Percentiles rank a stretch among this genome's conserved stretches.
phyloP scores from a whole-genome alignment of 2,113 vertebrate genomes.

The Pheucticus melanocephalus region DNA sequence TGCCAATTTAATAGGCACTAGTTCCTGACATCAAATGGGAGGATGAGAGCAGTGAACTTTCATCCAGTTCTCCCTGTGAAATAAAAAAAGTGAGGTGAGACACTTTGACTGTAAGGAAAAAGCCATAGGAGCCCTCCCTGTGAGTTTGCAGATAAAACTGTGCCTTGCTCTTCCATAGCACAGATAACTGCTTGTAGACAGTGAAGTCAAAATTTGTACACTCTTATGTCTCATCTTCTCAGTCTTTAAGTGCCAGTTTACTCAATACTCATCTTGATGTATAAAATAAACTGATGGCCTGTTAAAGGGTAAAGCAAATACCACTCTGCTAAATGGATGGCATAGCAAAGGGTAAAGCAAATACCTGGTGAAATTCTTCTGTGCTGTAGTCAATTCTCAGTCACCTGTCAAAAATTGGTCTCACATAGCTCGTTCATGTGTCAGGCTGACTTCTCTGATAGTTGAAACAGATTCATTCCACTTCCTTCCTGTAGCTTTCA shows the following conservation, averaged over 20 bases:
- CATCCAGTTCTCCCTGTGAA: neutral
- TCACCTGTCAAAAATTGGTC: neutral
- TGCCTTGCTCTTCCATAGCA: neutral
- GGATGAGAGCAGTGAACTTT: neutral
- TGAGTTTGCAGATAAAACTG: neutral
- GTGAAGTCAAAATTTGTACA: neutral
- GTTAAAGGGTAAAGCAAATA: neutral
- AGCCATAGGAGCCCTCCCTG: neutral
- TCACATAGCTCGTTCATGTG: neutral
- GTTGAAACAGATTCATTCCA: neutral
- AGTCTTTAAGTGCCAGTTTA: neutral
- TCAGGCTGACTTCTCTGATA: neutral
- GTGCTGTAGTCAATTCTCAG: neutral
- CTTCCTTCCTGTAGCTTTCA: neutral
- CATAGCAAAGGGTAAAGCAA: neutral
- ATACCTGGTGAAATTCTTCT: neutral
- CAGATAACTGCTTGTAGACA: neutral
- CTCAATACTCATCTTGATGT: neutral
- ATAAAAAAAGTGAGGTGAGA: neutral
- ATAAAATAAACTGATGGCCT: neutral
- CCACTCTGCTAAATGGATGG: neutral
- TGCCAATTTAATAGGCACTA: neutral
- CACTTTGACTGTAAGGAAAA: neutral
- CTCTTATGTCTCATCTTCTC: neutral
- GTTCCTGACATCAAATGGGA: neutral